A percentile compares a stretch with the other conserved stretches of the same genome.
Conservation (phyloP, 2,113 vertebrate genomes). For the Sialia sialis region DNA sequence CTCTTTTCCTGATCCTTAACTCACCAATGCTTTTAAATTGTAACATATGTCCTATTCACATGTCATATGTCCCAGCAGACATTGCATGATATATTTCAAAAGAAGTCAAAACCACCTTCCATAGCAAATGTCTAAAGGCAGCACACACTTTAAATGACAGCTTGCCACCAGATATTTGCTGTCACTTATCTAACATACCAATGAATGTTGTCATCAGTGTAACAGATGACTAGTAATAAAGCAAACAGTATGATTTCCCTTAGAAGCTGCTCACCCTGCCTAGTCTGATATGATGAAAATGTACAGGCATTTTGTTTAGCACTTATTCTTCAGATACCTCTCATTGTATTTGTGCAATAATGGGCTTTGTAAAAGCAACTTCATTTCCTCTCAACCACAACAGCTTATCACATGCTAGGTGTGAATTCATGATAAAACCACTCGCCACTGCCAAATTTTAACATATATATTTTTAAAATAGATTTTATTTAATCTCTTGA, state of each 20-base stretch:
- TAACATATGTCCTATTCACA: not conserved
- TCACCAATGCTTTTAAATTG: not conserved
- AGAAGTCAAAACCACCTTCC: not conserved
- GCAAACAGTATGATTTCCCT: not conserved
- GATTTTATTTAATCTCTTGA: not conserved
- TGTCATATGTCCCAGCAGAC: not conserved
- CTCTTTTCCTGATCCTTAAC: not conserved
- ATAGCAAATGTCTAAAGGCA: not conserved
- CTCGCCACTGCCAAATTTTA: not conserved
- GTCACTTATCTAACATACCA: not conserved
- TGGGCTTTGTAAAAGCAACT: not conserved
- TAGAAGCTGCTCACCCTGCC: not conserved
- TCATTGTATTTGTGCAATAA: not conserved
- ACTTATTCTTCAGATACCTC: not conserved
- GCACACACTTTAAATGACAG: not conserved
- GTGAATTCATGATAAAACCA: not conserved
- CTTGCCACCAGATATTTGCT: not conserved
- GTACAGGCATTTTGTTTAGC: not conserved
- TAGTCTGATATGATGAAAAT: not conserved
- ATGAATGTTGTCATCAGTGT: not conserved
- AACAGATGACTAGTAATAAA: not conserved
- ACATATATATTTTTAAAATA: not conserved
- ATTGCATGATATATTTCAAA: not conserved
- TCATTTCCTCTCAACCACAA: not conserved
- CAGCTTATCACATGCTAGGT: not conserved